These are phyloP conservation scores for Sterrhoptilus dennistouni DNA, from an alignment of 2,113 vertebrate species.

Conservation along the genomic window DNA sequence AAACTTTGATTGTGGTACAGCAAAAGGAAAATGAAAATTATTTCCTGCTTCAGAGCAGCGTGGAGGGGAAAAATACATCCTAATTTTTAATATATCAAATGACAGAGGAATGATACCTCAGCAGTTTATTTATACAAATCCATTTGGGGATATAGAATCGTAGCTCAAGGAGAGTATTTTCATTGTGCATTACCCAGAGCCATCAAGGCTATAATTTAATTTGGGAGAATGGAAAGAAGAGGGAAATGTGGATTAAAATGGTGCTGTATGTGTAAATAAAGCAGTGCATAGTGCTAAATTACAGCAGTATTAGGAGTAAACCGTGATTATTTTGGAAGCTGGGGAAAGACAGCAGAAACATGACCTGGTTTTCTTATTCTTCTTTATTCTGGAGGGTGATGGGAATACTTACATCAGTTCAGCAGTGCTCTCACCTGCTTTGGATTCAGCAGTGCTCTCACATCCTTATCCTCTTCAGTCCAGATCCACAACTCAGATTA, in stretches of 20 bases:
- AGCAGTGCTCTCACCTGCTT: neutral
- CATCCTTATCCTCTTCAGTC: neutral
- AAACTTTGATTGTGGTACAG: slow-evolving; percentile 15
- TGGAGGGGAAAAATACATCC: slow-evolving; percentile 26
- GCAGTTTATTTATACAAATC: slow-evolving; percentile 8
- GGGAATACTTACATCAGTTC: neutral
- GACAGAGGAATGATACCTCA: neutral
- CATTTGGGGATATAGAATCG: neutral
- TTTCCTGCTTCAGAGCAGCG: slow-evolving; percentile 34
- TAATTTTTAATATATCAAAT: slow-evolving; percentile 15
- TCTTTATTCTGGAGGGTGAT: neutral
- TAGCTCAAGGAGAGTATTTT: neutral
- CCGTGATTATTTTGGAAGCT: neutral
- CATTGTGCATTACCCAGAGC: neutral
- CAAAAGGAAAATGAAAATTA: slow-evolving; percentile 35
- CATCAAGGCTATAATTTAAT: slow-evolving; percentile 2
- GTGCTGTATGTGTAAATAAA: neutral
- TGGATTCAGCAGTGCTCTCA: neutral
- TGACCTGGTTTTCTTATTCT: neutral
- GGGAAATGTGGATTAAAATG: neutral
- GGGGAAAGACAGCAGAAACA: neutral
- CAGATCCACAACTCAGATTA: neutral
- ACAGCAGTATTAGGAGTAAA: neutral
- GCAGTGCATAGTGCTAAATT: neutral
- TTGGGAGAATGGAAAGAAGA: neutral